These are phyloP conservation scores for Zosterops borbonicus DNA, from an alignment of 2,113 vertebrate species.

Conservation along the genomic window DNA sequence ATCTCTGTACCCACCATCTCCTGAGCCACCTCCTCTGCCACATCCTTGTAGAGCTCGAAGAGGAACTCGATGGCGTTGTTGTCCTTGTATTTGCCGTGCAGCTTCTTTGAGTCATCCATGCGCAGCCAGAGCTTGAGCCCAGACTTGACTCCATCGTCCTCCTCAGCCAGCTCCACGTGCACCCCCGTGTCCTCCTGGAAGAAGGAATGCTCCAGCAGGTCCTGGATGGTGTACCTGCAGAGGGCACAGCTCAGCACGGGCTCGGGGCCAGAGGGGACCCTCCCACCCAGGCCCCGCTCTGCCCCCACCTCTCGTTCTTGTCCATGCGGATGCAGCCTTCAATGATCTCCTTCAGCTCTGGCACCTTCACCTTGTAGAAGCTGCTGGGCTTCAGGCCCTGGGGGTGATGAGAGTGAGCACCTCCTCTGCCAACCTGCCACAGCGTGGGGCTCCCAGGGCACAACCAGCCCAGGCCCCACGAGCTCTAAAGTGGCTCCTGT, in stretches of 20 bases:
- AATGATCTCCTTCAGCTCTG: conserved; percentile 96
- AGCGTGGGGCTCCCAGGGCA: fast-evolving
- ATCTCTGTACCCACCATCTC: conserved; percentile 85
- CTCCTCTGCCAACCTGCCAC: neutral
- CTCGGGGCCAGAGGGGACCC: fast-evolving
- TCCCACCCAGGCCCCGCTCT: neutral
- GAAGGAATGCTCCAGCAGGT: conserved; percentile 92
- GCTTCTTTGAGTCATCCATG: conserved; percentile 91
- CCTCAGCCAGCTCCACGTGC: conserved; percentile 91
- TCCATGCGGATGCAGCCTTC: conserved; percentile 96
- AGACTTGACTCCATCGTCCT: conserved; percentile 87
- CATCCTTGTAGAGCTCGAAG: conserved; percentile 92
- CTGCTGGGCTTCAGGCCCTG: conserved; percentile 97
- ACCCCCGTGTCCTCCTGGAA: conserved; percentile 94
- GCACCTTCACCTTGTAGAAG: conserved; percentile 96
- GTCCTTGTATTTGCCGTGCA: conserved; percentile 91
- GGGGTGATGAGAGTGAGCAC: neutral
- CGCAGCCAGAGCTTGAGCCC: conserved; percentile 94
- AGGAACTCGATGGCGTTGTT: conserved; percentile 97
- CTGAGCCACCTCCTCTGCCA: conserved; percentile 93
- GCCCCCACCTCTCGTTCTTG: conserved; percentile 88
- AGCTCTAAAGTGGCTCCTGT: neutral
- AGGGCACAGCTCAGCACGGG: neutral
- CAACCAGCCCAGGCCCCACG: neutral
- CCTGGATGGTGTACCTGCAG: conserved; percentile 92